A percentile compares a stretch with the other conserved stretches of the same genome.
These are phyloP conservation scores for Corythucha ciliata DNA, from an alignment of 2,888 invertebrate genomes.

Conservation along the genomic window DNA sequence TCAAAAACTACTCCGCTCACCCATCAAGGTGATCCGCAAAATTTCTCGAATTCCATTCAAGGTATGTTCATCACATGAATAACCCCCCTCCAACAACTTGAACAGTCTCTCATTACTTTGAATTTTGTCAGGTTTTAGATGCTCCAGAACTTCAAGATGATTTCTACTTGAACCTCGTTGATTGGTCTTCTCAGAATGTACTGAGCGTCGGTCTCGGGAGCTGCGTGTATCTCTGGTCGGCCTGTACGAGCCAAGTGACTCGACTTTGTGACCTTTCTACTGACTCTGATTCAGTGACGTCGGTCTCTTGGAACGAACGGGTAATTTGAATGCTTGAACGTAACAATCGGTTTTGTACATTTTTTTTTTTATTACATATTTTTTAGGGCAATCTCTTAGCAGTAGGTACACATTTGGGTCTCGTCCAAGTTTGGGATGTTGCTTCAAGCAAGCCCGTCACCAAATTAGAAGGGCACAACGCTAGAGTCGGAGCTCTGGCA, in stretches of 20 bases:
- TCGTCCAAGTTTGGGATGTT: constrained; percentile 98
- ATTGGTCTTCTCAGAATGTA: constrained; percentile 98
- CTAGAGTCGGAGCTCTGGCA: constrained; percentile 84
- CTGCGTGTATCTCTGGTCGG: constrained; percentile 98
- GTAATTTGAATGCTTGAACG: constrained; percentile 60
- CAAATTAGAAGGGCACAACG: constrained; percentile 85
- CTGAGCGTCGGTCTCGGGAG: constrained; percentile 94
- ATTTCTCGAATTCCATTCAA: constrained; percentile 98
- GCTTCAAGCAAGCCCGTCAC: constrained; percentile 82
- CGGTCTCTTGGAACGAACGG: constrained; percentile 96
- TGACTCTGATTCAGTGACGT: constrained; percentile 91
- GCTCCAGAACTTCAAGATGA: constrained; percentile 97
- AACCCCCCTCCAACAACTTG: neutral
- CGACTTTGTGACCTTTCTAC: constrained; percentile 87
- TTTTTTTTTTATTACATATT: neutral
- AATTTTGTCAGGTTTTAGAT: constrained; percentile 56
- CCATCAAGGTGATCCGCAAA: constrained; percentile 91
- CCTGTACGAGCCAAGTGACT: constrained; percentile 95
- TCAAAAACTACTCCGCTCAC: constrained; percentile 84
- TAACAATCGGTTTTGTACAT: neutral
- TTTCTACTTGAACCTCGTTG: constrained; percentile 96
- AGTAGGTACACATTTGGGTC: constrained; percentile 94
- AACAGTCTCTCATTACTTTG: neutral
- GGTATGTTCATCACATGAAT: constrained; percentile 41
- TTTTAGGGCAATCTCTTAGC: constrained; percentile 66